Percentiles rank a stretch among this genome's conserved stretches.
These are phyloP conservation scores for Lacerta bilineata DNA, from an alignment of 2,797 vertebrate species.

Conservation along the genomic window DNA sequence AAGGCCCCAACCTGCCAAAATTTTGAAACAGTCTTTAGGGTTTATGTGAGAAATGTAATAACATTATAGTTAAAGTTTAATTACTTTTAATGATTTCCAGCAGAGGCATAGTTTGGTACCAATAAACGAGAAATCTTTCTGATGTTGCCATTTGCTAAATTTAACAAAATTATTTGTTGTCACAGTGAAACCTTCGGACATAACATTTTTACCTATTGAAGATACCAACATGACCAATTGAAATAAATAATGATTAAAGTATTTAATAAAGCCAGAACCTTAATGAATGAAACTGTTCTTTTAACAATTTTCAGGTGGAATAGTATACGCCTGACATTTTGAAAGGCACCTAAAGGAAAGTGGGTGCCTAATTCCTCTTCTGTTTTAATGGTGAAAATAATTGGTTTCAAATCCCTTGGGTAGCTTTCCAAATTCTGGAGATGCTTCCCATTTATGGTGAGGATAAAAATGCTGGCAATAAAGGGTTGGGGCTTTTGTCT, in stretches of 20 bases:
- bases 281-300: background rate
- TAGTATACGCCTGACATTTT: background rate
- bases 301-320: background rate
- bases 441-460: conserved; percentile 9
- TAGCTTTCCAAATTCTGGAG: background rate
- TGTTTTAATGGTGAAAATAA: conserved; percentile 34
- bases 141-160: fast-evolving
- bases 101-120: conserved; percentile 27
- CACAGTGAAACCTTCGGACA: background rate
- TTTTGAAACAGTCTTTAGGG: background rate
- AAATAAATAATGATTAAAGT: background rate
- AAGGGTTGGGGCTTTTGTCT: background rate
- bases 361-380: background rate
- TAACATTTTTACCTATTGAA: background rate
- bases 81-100: conserved; percentile 27
- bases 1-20: background rate
- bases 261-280: background rate
- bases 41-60: background rate
- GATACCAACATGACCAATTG: conserved; percentile 10
- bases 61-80: conserved; percentile 24
- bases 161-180: conserved; percentile 11
- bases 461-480: conserved; percentile 7
- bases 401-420: background rate
- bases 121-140: background rate
- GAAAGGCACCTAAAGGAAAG: background rate